Conservation (phyloP, 2,797 vertebrate genomes). For the Phyllotis vaccarum region DNA sequence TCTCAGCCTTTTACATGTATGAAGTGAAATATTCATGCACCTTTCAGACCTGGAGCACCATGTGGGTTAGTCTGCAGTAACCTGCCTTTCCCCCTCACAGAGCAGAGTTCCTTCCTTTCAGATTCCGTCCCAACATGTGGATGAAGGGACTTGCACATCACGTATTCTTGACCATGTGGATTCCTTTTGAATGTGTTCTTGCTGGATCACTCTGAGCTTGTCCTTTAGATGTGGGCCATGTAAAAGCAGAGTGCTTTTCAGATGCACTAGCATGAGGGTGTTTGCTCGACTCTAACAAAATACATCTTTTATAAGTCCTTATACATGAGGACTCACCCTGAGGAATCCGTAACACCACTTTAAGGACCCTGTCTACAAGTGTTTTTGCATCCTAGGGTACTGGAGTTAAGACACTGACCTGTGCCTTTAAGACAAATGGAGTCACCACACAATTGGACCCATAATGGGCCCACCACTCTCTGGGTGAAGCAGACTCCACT, state of each 20-base stretch:
- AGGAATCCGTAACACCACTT: background rate
- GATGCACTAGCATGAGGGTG: background rate
- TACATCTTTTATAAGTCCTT: background rate
- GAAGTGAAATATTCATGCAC: too few species aligned
- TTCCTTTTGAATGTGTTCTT: constrained; percentile 20
- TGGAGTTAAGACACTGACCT: background rate
- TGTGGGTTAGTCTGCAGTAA: constrained; percentile 57
- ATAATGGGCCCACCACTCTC: background rate
- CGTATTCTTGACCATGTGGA: background rate
- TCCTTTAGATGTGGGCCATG: background rate
- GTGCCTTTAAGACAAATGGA: background rate
- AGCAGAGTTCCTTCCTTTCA: constrained; percentile 36
- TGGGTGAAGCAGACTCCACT: background rate
- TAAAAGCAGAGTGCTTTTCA: background rate
- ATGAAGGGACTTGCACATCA: constrained; percentile 16
- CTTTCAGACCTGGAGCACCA: background rate
- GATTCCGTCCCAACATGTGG: background rate
- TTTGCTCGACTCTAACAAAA: background rate
- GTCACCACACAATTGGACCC: background rate
- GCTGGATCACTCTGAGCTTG: background rate
- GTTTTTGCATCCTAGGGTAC: background rate
- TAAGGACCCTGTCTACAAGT: background rate
- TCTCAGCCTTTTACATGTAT: background rate
- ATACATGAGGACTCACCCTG: background rate
- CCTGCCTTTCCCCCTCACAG: constrained; percentile 42